Evolutionary conservation across 2,888 invertebrate genomes (phyloP), one percentile per base, ranked within the genome.

Genomic region (Ophioninae sp.): DNA sequence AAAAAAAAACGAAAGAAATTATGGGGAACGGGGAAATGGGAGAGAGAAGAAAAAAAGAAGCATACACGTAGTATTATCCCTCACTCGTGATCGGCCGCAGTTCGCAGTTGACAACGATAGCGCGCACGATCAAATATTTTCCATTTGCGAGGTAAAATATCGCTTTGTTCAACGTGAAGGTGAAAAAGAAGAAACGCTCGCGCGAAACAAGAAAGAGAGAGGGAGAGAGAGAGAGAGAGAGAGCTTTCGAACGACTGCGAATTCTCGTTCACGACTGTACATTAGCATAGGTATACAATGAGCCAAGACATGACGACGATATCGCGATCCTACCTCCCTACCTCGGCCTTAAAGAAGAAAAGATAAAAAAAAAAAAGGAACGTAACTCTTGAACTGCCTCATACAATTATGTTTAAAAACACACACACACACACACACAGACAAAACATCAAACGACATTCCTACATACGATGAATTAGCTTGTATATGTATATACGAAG

Each of bases 311-410:
- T 79, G 84, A 84, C 75, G 81, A 84, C 69, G 84, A 82, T 82
- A 82, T 84, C 84, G 81, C 84, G 84, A 82, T 84, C 84, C 84
- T 84, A 84, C 81, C 82, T 84, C 77, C 79, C 84, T 84, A 82
- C 82, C 84, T 84, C 79, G 84, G 84, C 84, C 84, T 84, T 84
- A 82, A 84, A 84, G 75, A 61, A 76, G 17, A 59, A n/a, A 41
- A 63, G 37, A 61, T 22, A 61, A 37, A 69, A 17, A 30, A 17
- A n/a, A 30, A 37, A 71, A 20, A 58, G 58, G 56, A 73, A 73
- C 37, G 81, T 84, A 79, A 84, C 81, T 82, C 75, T 82, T 37
- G 76, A 84, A 84, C 84, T 84, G 84, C 84, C 84, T 84, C 84
- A 81, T 84, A 79, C 71, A 82, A 79, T 82, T 82, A 81, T 76